Conservation (phyloP, 2,888 invertebrate species). For the Lumbricus terrestris region DNA sequence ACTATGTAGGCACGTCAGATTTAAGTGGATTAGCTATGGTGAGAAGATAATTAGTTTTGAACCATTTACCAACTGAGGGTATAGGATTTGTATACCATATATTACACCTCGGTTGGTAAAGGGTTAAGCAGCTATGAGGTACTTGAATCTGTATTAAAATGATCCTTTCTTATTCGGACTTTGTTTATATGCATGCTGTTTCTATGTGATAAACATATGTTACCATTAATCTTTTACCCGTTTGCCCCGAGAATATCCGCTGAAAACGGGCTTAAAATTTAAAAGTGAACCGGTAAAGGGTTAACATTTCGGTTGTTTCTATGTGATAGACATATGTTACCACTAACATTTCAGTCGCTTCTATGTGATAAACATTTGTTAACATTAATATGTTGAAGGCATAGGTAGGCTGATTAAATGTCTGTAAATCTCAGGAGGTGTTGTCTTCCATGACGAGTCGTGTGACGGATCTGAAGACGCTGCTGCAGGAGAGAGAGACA, state of each 20-base stretch:
- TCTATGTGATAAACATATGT: not conserved
- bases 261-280: too few species aligned
- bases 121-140: not conserved
- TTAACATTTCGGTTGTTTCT: too few species aligned
- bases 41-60: too few species aligned
- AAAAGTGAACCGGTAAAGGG: too few species aligned
- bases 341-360: too few species aligned
- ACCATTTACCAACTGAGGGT: too few species aligned
- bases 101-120: too few species aligned
- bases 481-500: not conserved
- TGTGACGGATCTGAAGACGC: not conserved
- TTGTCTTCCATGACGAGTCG: conserved; percentile 13
- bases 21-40: too few species aligned
- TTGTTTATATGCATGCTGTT: not conserved
- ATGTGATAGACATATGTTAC: not conserved
- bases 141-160: not conserved
- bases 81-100: too few species aligned
- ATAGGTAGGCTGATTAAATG: not conserved
- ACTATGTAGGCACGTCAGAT: not conserved
- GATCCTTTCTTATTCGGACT: not conserved
- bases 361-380: not conserved
- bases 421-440: not conserved
- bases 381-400: not conserved
- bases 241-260: too few species aligned
- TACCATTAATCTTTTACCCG: too few species aligned